These are phyloP conservation scores for Hedya salicella DNA, from an alignment of 2,888 invertebrate genomes.

Conservation along the genomic window DNA sequence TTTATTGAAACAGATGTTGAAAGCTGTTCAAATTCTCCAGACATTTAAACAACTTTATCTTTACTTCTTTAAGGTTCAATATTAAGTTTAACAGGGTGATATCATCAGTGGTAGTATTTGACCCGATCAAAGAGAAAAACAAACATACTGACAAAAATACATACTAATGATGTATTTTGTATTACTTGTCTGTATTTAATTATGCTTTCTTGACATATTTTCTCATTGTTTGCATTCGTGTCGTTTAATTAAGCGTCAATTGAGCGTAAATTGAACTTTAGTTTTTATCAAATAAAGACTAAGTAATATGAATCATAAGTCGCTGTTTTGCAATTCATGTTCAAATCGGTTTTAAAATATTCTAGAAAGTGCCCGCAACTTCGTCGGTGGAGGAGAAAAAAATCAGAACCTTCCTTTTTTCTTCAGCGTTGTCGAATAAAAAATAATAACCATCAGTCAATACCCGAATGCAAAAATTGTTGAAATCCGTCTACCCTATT, in stretches of 20 bases:
- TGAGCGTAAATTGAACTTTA: slow-evolving; percentile 11
- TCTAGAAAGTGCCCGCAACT: too few species aligned
- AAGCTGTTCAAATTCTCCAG: slow-evolving; percentile 1
- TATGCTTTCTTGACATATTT: slow-evolving; percentile 41
- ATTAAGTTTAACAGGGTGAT: background rate
- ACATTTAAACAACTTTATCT: background rate
- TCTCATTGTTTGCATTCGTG: slow-evolving; percentile 29
- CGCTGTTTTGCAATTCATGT: background rate
- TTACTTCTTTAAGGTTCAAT: slow-evolving; percentile 2
- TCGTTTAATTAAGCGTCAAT: slow-evolving; percentile 36
- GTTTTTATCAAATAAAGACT: slow-evolving; percentile 32
- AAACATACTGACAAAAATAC: slow-evolving; percentile 40
- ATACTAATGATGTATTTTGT: slow-evolving; percentile 44
- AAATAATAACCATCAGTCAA: too few species aligned
- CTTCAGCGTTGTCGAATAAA: too few species aligned
- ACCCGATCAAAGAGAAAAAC: slow-evolving; percentile 38
- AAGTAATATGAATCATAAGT: slow-evolving; percentile 34
- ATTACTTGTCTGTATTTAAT: slow-evolving; percentile 42
- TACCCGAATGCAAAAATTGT: too few species aligned
- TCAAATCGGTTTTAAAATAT: too few species aligned
- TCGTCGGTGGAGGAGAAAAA: too few species aligned
- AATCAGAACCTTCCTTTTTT: too few species aligned
- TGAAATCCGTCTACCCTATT: too few species aligned
- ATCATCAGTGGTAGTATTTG: slow-evolving; percentile 18
- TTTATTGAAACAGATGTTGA: slow-evolving; percentile 42